phyloP scores from a whole-genome alignment of 2,113 vertebrate species.

The Daubentonia madagascariensis region DNA sequence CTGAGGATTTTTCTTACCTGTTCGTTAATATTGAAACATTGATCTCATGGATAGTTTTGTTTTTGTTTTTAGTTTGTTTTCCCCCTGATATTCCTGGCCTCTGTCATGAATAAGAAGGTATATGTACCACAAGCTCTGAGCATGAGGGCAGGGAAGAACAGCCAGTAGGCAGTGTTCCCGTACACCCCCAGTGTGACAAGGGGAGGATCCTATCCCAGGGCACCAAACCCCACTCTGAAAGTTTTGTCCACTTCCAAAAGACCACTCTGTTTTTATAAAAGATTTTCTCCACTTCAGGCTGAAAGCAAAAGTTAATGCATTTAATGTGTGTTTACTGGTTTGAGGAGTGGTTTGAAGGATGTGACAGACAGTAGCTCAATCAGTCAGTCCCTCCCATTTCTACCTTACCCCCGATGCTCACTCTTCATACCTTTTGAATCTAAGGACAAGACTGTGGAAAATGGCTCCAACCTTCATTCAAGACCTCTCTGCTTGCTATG shows the following conservation, averaged over 20 bases:
- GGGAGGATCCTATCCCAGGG: accelerated
- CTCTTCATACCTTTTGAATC: not conserved
- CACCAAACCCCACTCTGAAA: not conserved
- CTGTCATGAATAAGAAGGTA: not conserved
- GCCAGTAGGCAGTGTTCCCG: not conserved
- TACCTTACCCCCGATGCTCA: not conserved
- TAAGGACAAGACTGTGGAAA: not conserved
- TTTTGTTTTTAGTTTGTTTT: too few species aligned
- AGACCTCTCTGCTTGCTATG: not conserved
- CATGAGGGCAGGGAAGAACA: not conserved
- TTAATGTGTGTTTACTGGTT: not conserved
- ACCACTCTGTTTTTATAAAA: not conserved
- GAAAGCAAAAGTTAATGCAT: not conserved
- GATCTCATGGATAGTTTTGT: not conserved
- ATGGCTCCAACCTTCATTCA: not conserved
- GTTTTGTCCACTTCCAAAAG: not conserved
- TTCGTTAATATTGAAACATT: not conserved
- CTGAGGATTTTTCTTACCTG: not conserved
- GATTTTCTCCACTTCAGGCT: not conserved
- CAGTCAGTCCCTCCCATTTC: not conserved
- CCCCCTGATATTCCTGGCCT: not conserved
- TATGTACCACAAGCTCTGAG: not conserved
- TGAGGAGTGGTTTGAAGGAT: not conserved
- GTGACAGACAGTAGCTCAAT: too few species aligned
- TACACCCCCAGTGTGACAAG: too few species aligned